A percentile compares a stretch with the other conserved stretches of the same genome.
These are phyloP conservation scores for Drosophila anceps DNA, from an alignment of 2,888 invertebrate genomes.

Conservation along the genomic window DNA sequence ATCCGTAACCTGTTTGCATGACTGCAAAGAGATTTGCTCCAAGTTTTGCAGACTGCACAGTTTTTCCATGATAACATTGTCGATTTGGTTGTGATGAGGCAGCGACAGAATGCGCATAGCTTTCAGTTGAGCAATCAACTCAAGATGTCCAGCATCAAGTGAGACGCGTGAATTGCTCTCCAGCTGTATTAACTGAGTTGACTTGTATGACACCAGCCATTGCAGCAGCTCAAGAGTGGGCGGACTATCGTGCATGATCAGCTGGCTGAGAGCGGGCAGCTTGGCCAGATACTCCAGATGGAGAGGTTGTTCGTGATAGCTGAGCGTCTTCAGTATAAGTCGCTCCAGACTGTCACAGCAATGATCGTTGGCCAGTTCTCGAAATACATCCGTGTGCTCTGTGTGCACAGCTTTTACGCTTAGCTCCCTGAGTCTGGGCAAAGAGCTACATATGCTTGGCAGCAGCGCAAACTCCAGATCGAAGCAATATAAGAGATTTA, in stretches of 20 bases:
- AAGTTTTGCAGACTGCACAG: not conserved
- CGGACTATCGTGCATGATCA: not conserved
- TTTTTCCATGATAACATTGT: not conserved
- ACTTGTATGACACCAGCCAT: not conserved
- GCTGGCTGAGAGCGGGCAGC: not conserved
- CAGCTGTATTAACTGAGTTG: not conserved
- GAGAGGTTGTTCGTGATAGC: not conserved
- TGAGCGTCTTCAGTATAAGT: not conserved
- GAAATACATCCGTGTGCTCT: not conserved
- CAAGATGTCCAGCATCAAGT: not conserved
- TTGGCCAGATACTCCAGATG: conserved; percentile 10
- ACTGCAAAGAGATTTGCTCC: not conserved
- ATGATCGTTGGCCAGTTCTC: not conserved
- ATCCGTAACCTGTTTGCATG: not conserved
- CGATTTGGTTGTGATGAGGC: not conserved
- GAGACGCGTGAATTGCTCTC: conserved; percentile 1
- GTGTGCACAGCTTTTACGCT: not conserved
- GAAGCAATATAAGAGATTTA: conserved; percentile 3
- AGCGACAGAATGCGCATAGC: not conserved
- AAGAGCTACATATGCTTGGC: conserved; percentile 1
- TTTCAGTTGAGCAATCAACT: not conserved
- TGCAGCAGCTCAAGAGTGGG: conserved; percentile 4
- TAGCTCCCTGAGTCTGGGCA: conserved; percentile 8
- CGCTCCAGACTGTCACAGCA: conserved; percentile 6
- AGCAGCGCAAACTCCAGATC: not conserved